These are phyloP conservation scores for Amblyornis subalaris DNA, from an alignment of 2,113 vertebrate genomes.

Conservation along the genomic window DNA sequence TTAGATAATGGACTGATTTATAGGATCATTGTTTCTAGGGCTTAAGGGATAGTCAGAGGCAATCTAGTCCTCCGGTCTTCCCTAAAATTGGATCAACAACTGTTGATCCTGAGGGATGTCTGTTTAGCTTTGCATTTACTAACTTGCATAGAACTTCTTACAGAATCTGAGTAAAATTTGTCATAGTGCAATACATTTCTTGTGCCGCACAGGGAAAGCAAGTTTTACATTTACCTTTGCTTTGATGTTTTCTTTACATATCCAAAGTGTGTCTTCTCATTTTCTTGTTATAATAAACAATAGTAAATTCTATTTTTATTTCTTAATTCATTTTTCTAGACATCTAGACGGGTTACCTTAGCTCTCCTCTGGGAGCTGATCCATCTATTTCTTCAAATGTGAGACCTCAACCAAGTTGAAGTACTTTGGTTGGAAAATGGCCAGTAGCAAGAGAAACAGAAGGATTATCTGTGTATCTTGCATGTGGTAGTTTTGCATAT, in stretches of 20 bases:
- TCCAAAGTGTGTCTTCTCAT: not conserved
- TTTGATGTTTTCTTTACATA: not conserved
- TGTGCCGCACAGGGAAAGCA: not conserved
- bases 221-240: not conserved
- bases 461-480: not conserved
- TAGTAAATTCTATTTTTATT: fast-evolving
- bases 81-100: not conserved
- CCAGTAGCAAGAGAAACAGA: not conserved
- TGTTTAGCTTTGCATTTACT: not conserved
- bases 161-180: not conserved
- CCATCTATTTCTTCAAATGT: not conserved
- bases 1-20: not conserved
- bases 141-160: not conserved
- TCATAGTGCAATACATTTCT: not conserved
- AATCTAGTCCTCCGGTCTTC: not conserved
- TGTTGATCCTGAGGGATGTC: not conserved
- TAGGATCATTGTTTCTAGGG: fast-evolving
- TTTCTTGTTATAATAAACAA: not conserved
- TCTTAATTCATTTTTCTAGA: not conserved
- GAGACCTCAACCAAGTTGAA: not conserved
- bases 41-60: not conserved
- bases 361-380: not conserved
- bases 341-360: not conserved
- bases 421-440: not conserved
- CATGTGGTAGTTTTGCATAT: not conserved